A percentile compares a stretch with the other conserved stretches of the same genome.
These are phyloP conservation scores for Parus major DNA, from an alignment of 2,113 vertebrate genomes.

Conservation along the genomic window DNA sequence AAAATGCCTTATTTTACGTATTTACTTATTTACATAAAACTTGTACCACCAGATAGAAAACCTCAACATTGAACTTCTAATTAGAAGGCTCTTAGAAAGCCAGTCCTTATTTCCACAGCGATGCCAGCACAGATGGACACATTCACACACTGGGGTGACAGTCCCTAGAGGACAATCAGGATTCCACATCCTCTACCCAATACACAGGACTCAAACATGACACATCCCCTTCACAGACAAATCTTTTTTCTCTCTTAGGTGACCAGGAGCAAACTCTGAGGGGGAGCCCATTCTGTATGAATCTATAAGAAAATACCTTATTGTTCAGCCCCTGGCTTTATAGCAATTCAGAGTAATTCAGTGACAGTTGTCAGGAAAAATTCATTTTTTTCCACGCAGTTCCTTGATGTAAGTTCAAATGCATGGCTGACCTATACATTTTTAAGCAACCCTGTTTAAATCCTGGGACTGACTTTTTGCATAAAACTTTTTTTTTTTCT, in stretches of 20 bases:
- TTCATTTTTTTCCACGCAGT: not conserved
- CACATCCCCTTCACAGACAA: not conserved
- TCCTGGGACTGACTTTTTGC: not conserved
- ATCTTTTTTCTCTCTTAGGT: not conserved
- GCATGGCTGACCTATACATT: not conserved
- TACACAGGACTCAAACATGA: not conserved
- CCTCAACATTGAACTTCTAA: not conserved
- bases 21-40: not conserved
- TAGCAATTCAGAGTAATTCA: not conserved
- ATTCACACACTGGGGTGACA: not conserved
- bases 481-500: not conserved
- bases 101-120: not conserved
- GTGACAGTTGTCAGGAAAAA: not conserved
- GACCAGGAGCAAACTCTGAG: not conserved
- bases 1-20: not conserved
- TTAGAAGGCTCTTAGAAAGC: not conserved
- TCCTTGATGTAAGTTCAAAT: not conserved
- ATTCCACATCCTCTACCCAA: not conserved
- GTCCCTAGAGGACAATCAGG: not conserved
- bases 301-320: not conserved
- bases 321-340: not conserved
- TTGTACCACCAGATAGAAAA: not conserved
- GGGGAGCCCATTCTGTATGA: not conserved
- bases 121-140: not conserved
- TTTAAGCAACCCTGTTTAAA: not conserved